Conservation (phyloP, 2,797 vertebrate species). For the Semotilus atromaculatus region DNA sequence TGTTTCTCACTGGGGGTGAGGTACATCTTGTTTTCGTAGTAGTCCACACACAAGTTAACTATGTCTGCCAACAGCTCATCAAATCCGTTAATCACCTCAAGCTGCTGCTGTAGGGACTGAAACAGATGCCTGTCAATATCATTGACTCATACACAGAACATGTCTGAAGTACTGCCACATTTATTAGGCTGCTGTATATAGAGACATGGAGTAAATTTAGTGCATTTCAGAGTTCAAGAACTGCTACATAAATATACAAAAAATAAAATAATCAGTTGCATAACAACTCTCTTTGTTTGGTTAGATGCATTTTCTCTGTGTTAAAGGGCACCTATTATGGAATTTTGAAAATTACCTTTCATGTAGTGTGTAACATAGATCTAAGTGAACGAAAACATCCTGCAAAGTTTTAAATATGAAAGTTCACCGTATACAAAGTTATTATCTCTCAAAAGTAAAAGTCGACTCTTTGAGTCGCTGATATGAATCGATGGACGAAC, state of each 20-base stretch:
- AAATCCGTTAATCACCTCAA: conserved; percentile 95
- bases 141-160: neutral
- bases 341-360: too few relatives aligned
- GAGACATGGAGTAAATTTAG: neutral
- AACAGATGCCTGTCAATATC: conserved; percentile 14
- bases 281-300: neutral
- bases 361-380: too few relatives aligned
- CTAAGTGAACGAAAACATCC: too few relatives aligned
- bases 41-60: conserved; percentile 96
- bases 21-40: conserved; percentile 99
- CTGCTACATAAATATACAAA: too few relatives aligned
- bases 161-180: neutral
- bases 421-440: too few relatives aligned
- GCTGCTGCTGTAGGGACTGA: conserved; percentile 96
- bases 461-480: too few relatives aligned
- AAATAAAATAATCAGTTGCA: too few relatives aligned
- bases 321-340: too few relatives aligned
- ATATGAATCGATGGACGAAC: too few relatives aligned
- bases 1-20: conserved; percentile 96
- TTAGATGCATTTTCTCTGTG: neutral
- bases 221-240: neutral
- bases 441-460: too few relatives aligned
- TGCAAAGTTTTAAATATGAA: too few relatives aligned
- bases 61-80: conserved; percentile 98
- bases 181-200: neutral